Conservation (phyloP, 1,140 invertebrate species). For the Ylistrum balloti region DNA sequence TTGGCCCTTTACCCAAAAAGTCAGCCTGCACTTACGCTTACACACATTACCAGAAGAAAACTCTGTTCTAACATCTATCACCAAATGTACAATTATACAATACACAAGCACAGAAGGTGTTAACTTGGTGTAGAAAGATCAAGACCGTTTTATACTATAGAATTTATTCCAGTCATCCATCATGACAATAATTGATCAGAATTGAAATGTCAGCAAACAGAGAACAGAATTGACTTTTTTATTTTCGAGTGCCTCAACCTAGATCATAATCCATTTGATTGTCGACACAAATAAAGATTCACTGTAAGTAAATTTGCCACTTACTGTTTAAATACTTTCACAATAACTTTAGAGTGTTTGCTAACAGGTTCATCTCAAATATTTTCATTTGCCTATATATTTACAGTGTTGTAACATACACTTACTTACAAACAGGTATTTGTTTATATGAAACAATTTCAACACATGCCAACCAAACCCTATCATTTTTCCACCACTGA, state of each 20-base stretch:
- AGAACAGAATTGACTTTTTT: not conserved
- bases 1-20: too few species aligned
- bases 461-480: not conserved
- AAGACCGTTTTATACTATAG: not conserved
- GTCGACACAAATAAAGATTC: not conserved
- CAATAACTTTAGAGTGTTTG: not conserved
- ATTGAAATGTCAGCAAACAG: not conserved
- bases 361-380: not conserved
- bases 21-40: too few species aligned
- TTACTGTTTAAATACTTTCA: not conserved
- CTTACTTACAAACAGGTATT: too few species aligned
- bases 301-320: conserved; percentile 2
- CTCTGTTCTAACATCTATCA: too few species aligned
- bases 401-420: not conserved
- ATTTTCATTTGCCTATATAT: not conserved
- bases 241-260: not conserved
- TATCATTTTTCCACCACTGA: not conserved
- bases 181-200: not conserved
- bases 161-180: not conserved
- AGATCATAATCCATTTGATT: not conserved
- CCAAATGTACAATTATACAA: too few species aligned
- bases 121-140: too few species aligned
- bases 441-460: not conserved
- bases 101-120: too few species aligned
- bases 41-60: too few species aligned